Evolutionary conservation across 1,140 invertebrate genomes (phyloP), one percentile per base, ranked within the genome.

Genomic region (Bombus breviceps): DNA sequence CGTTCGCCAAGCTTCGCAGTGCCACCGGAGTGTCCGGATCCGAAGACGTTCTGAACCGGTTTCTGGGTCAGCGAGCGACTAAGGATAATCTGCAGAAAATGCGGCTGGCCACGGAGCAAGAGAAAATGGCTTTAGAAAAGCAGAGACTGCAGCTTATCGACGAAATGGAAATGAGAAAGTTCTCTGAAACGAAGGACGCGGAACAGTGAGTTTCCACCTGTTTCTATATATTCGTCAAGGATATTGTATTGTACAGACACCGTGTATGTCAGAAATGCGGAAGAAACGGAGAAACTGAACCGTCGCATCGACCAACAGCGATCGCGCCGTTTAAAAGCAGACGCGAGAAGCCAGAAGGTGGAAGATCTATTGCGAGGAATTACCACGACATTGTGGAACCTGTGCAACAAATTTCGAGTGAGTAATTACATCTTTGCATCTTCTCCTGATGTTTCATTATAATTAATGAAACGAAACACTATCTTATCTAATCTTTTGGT

Each of bases 121-220:
- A 98, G 90, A 98, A 98, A 91, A 96, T 96, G 68, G 92, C 94
- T 43, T 91, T 98, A 68, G 97, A 98, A 93, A 96, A 95, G 43
- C 96, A 96, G n/a, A 96, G 97, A 78, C 97, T 97, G 72, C 94
- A 95, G 4, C 93, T 98, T n/a, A 95, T 96, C 80, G 95, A 95
- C 0, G 96, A 98, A 93, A 95, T 98, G 41, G 97, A 98, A 89
- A 96, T 96, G 53, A 97, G 96, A 66, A 98, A 97, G 93, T 98
- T 97, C 93, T 97, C 97, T 0, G 97, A 98, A 89, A 97, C 97
- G 8, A 97, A 97, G 93, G 97, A 97, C 87, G 97, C 96, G 84
- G 97, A 98, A 95, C 96, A 97, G 97, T 98, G 94, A 96, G 96
- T 94, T 66, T 68, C 15, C 18, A 6, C 5, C 9, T 8, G 1